A percentile compares a stretch with the other conserved stretches of the same genome.
Evolutionary conservation across 2,797 vertebrate genomes (phyloP).

Genomic region (Macrochelys suwanniensis): DNA sequence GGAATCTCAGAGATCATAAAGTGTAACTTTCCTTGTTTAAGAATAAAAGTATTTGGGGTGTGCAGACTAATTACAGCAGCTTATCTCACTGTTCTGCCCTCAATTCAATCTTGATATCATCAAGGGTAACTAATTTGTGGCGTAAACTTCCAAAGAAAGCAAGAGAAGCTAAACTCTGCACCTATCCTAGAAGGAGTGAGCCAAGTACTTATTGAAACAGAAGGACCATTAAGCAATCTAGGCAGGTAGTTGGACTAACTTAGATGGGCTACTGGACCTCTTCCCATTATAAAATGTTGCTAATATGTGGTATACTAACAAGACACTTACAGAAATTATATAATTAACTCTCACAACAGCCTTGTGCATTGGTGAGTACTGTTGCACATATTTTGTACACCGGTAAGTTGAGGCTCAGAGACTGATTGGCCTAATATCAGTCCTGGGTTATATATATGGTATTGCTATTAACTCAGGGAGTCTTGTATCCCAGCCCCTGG

Average conservation of each 20-base stretch:
- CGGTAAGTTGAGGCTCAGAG: not conserved
- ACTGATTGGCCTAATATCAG: not conserved
- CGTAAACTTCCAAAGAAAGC: not conserved
- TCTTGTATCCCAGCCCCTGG: not conserved
- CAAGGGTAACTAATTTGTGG: not conserved
- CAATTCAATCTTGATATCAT: not conserved
- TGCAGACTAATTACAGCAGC: rapidly evolving
- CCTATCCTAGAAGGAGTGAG: not conserved
- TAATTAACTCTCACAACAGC: rapidly evolving
- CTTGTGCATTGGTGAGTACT: not conserved
- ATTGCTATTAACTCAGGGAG: not conserved
- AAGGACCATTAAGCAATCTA: not conserved
- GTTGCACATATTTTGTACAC: not conserved
- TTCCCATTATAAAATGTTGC: not conserved
- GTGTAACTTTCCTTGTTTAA: not conserved
- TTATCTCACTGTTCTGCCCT: not conserved
- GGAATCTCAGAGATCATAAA: not conserved
- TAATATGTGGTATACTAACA: not conserved
- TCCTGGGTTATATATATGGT: not conserved
- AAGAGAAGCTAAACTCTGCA: not conserved
- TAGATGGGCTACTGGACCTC: not conserved
- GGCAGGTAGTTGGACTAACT: not conserved
- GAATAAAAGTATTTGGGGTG: not conserved
- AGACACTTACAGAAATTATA: not conserved
- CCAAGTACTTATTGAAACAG: not conserved